A percentile compares a stretch with the other conserved stretches of the same genome.
Evolutionary conservation across 1,140 invertebrate genomes (phyloP).

Genomic region (Myzus persicae): DNA sequence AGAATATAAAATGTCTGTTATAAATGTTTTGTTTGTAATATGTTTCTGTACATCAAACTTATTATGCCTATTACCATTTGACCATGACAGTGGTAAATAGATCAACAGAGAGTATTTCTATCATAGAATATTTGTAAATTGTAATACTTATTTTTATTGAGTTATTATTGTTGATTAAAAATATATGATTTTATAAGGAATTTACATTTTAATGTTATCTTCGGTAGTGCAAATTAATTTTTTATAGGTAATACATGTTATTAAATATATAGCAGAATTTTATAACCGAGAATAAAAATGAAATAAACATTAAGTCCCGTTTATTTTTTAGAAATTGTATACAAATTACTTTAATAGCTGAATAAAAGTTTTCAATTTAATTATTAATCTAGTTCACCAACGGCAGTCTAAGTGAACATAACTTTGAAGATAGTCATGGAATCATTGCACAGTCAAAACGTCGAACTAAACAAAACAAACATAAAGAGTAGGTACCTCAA

Average conservation of each 20-base stretch:
- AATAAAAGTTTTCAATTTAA: neutral
- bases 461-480: neutral
- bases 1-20: neutral
- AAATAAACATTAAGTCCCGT: no score
- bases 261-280: no score
- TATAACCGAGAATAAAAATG: neutral
- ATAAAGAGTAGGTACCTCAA: neutral
- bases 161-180: neutral
- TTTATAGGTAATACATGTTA: no score
- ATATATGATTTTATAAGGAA: neutral
- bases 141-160: neutral
- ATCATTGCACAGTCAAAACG: neutral
- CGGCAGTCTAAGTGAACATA: neutral
- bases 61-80: neutral
- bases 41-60: neutral
- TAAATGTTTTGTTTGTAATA: neutral
- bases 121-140: neutral
- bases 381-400: neutral
- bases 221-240: neutral
- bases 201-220: neutral
- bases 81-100: neutral
- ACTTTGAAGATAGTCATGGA: neutral
- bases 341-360: neutral
- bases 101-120: neutral
- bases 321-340: neutral